Percentiles rank a stretch among this genome's conserved stretches.
Conservation (phyloP, 2,888 invertebrate genomes). For the Cylloceria caligata region DNA sequence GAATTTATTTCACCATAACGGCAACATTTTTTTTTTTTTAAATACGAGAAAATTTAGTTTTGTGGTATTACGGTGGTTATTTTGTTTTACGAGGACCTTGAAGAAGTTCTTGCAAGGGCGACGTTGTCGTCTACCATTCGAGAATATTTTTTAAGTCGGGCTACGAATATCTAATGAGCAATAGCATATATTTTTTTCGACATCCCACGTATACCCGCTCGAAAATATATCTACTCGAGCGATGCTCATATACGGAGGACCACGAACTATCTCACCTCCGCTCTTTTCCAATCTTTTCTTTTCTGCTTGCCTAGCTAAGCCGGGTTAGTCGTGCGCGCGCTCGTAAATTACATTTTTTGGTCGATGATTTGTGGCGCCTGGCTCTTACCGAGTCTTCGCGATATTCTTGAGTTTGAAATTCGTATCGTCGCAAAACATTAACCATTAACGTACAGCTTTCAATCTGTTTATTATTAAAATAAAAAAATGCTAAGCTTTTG, state of each 20-base stretch:
- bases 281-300: constrained; percentile 32
- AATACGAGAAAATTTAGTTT: constrained; percentile 22
- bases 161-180: constrained; percentile 53
- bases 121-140: constrained; percentile 25
- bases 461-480: not conserved
- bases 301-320: constrained; percentile 69
- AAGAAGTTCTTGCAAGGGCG: constrained; percentile 38
- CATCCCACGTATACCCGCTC: constrained; percentile 75
- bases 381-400: constrained; percentile 21
- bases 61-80: not conserved
- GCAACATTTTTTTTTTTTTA: not conserved
- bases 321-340: constrained; percentile 67
- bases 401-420: constrained; percentile 24
- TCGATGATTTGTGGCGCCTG: constrained; percentile 78
- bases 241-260: not conserved
- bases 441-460: not conserved
- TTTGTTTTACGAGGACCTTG: constrained; percentile 31
- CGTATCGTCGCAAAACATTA: constrained; percentile 4
- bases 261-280: constrained; percentile 51
- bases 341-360: constrained; percentile 78
- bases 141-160: constrained; percentile 36
- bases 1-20: not conserved
- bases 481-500: not conserved
- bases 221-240: constrained; percentile 11
- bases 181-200: constrained; percentile 71